phyloP scores from a whole-genome alignment of 2,888 invertebrate species.

The Morpho deidamia region DNA sequence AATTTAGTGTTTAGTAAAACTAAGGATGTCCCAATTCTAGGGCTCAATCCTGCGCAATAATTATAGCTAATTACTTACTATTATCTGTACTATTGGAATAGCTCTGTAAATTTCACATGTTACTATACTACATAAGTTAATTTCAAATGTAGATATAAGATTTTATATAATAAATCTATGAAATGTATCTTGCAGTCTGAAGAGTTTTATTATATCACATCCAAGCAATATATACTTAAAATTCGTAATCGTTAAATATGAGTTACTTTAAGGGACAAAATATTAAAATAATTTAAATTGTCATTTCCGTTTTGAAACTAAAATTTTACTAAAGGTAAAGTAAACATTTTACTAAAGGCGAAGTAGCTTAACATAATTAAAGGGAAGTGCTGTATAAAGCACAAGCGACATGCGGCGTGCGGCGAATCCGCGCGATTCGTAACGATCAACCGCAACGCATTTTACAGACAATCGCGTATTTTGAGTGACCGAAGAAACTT shows the following conservation, averaged over 20 bases:
- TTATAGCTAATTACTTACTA: slow-evolving; percentile 70
- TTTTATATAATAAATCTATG: slow-evolving; percentile 78
- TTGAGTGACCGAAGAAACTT: too few species aligned
- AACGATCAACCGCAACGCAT: too few species aligned
- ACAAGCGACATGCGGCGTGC: too few species aligned
- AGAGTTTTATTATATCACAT: slow-evolving; percentile 42
- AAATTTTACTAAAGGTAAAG: too few species aligned
- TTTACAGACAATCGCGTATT: too few species aligned
- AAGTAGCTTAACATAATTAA: too few species aligned
- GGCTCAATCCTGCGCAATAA: slow-evolving; percentile 72
- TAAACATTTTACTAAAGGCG: too few species aligned
- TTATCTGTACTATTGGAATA: slow-evolving; percentile 69
- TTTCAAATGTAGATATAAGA: slow-evolving; percentile 72
- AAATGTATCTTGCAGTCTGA: slow-evolving; percentile 66
- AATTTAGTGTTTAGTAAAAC: slow-evolving; percentile 53
- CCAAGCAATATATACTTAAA: neutral
- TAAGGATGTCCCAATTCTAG: slow-evolving; percentile 50
- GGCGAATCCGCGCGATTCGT: too few species aligned
- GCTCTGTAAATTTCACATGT: slow-evolving; percentile 76
- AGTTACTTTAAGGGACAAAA: too few species aligned
- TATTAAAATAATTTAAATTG: too few species aligned
- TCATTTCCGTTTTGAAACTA: too few species aligned
- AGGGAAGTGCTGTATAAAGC: too few species aligned
- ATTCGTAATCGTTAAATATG: neutral
- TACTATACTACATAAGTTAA: slow-evolving; percentile 69